A percentile compares a stretch with the other conserved stretches of the same genome.
phyloP scores from a whole-genome alignment of 64 coral and sea anemone species.

The Porites lutea region DNA sequence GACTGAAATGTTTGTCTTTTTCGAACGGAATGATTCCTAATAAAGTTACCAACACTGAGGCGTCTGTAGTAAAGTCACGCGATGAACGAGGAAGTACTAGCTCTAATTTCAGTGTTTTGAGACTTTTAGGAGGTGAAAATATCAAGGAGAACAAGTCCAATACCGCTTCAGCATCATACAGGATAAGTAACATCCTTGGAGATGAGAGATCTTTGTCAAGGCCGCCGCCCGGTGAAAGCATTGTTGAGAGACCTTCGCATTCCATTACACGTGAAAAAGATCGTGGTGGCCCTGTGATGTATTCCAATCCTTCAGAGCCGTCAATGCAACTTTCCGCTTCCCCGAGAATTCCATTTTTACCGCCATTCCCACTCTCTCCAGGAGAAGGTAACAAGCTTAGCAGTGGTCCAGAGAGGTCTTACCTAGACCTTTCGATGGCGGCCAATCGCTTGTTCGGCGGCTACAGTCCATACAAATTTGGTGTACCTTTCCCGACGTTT shows the following conservation, averaged over 20 bases:
- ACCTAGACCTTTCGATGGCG: slow-evolving; percentile 32
- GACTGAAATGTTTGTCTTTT: background rate
- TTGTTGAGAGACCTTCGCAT: background rate
- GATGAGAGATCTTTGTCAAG: background rate
- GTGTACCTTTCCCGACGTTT: slow-evolving; percentile 68
- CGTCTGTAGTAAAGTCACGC: background rate
- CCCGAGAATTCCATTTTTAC: slow-evolving; percentile 26
- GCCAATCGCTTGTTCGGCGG: slow-evolving; percentile 28
- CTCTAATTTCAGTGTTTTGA: slow-evolving; percentile 89
- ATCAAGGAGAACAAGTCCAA: slow-evolving; percentile 24
- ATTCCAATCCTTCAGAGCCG: background rate
- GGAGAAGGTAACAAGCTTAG: slow-evolving; percentile 45
- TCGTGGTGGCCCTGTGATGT: background rate
- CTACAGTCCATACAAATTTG: slow-evolving; percentile 79
- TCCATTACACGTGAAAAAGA: background rate
- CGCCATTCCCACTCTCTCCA: slow-evolving; percentile 4
- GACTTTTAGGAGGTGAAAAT: slow-evolving; percentile 74
- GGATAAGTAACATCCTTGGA: slow-evolving; percentile 84
- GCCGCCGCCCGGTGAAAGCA: background rate
- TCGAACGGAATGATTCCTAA: slow-evolving; percentile 26
- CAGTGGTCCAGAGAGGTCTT: slow-evolving; percentile 28
- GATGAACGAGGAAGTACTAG: background rate
- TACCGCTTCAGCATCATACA: slow-evolving; percentile 52
- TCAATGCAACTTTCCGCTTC: background rate
- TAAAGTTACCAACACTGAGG: background rate